Evolutionary conservation across 2,797 vertebrate species (phyloP).

Genomic region (Myotis pilosus): DNA sequence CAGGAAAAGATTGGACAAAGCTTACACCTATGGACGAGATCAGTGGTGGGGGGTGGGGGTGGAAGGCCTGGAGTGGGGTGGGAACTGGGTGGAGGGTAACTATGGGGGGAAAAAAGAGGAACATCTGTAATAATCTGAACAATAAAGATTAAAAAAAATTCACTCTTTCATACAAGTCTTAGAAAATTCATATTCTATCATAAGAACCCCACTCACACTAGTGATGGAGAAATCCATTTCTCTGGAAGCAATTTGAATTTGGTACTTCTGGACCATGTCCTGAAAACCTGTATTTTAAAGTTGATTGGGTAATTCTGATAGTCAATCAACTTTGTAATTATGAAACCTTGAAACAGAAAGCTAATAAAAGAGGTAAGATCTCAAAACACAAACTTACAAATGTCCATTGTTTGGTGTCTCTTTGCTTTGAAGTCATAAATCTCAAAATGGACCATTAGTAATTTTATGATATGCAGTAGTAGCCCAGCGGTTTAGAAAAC

Average conservation of each 20-base stretch:
- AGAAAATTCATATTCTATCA: too few species aligned
- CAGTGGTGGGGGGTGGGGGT: too few species aligned
- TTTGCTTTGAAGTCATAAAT: background rate
- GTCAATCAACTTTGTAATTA: background rate
- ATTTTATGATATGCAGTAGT: background rate
- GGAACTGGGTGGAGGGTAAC: too few species aligned
- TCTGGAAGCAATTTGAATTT: background rate
- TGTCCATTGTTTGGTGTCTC: background rate
- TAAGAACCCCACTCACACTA: too few species aligned
- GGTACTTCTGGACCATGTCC: background rate
- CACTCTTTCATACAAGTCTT: too few species aligned
- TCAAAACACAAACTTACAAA: background rate
- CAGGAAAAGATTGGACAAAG: too few species aligned
- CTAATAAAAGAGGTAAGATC: background rate
- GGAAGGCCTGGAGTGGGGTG: too few species aligned
- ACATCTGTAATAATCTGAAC: too few species aligned
- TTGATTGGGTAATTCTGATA: background rate
- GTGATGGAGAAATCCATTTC: too few species aligned
- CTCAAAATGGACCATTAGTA: background rate
- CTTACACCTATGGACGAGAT: too few species aligned
- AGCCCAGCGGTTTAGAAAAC: background rate
- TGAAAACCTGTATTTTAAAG: background rate
- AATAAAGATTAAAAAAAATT: too few species aligned
- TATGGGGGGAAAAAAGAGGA: too few species aligned
- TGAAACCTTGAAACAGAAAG: background rate